Conservation (phyloP, 2,888 invertebrate genomes). For the Unio delphinus region DNA sequence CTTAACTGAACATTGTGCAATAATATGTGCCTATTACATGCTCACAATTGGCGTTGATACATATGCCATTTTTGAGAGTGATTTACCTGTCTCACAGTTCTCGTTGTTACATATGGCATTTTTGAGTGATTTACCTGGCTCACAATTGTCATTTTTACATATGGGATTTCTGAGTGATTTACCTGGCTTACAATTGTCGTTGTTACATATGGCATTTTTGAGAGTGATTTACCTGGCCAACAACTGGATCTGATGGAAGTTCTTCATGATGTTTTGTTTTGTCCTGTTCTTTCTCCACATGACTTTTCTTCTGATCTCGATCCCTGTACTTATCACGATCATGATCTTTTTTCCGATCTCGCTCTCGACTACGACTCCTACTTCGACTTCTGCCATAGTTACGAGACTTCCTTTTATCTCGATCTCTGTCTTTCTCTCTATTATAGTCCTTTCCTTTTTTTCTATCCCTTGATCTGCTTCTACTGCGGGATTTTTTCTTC, state of each 20-base stretch:
- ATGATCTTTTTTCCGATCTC: constrained; percentile 14
- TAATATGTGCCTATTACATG: too few species aligned
- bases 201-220: background rate
- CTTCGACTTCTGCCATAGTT: constrained; percentile 41
- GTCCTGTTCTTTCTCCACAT: constrained; percentile 7
- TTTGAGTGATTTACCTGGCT: constrained; percentile 67
- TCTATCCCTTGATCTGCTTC: constrained; percentile 41
- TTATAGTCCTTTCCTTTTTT: constrained; percentile 46
- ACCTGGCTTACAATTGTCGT: constrained; percentile 21
- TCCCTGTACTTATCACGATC: constrained; percentile 13
- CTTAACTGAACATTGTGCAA: too few species aligned
- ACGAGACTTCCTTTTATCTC: constrained; percentile 29
- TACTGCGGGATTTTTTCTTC: constrained; percentile 29
- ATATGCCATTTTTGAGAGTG: background rate
- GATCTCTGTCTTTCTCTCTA: constrained; percentile 49
- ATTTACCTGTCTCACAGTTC: constrained; percentile 55
- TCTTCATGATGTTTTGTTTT: constrained; percentile 29
- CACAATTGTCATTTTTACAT: constrained; percentile 64
- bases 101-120: background rate
- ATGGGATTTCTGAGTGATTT: constrained; percentile 9
- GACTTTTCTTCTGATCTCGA: constrained; percentile 4
- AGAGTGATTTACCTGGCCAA: constrained; percentile 69
- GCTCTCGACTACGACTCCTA: constrained; percentile 23
- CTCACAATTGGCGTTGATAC: background rate
- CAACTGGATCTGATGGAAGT: constrained; percentile 73